These are phyloP conservation scores for Dicycla oo DNA, from an alignment of 2,888 invertebrate species.

Conservation along the genomic window DNA sequence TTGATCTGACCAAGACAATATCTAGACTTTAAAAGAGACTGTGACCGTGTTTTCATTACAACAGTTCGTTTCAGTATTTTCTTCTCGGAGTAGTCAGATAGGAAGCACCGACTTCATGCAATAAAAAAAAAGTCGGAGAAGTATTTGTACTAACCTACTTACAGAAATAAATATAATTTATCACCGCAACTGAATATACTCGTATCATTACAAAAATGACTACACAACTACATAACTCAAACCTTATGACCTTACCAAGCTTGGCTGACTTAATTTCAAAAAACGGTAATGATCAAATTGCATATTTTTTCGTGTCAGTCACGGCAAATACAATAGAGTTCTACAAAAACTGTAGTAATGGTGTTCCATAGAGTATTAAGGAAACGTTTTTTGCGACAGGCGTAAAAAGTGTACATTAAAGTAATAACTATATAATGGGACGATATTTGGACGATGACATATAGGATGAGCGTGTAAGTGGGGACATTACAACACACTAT, in stretches of 20 bases:
- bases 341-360: slow-evolving; percentile 65
- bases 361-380: slow-evolving; percentile 68
- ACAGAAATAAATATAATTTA: too few species aligned
- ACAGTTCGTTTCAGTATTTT: too few species aligned
- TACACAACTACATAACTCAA: neutral
- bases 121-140: too few species aligned
- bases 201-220: neutral
- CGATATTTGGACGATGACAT: slow-evolving; percentile 69
- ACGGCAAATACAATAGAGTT: slow-evolving; percentile 58
- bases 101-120: too few species aligned
- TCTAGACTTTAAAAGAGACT: too few species aligned
- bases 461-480: slow-evolving; percentile 59
- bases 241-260: slow-evolving; percentile 36
- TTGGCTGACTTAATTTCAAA: slow-evolving; percentile 46
- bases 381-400: slow-evolving; percentile 70
- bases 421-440: slow-evolving; percentile 80
- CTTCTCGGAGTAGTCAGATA: too few species aligned
- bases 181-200: too few species aligned
- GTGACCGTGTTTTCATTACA: too few species aligned
- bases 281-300: slow-evolving; percentile 53
- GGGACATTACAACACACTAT: slow-evolving; percentile 63
- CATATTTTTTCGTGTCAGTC: slow-evolving; percentile 47
- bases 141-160: too few species aligned
- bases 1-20: too few species aligned
- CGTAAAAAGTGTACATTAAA: slow-evolving; percentile 70